phyloP scores from a whole-genome alignment of 2,888 invertebrate genomes.

The Ochropleura leucogaster region DNA sequence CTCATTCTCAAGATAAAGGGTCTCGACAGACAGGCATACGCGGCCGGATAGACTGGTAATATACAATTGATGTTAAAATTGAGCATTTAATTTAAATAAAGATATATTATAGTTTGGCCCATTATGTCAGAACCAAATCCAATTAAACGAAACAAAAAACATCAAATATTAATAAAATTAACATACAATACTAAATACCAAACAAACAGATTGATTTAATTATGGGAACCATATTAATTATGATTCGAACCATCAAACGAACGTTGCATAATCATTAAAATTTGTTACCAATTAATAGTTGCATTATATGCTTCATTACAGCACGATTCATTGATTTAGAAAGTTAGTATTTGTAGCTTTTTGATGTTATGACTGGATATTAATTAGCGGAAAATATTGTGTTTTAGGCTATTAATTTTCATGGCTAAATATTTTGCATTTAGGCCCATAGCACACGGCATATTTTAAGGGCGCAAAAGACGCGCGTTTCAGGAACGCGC shows the following conservation, averaged over 20 bases:
- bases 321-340: slow-evolving; percentile 35
- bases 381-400: slow-evolving; percentile 16
- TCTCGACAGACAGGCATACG: too few species aligned
- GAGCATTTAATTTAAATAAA: neutral
- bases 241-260: slow-evolving; percentile 37
- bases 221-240: slow-evolving; percentile 36
- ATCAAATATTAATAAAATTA: slow-evolving; percentile 50
- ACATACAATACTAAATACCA: slow-evolving; percentile 25
- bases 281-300: slow-evolving; percentile 24
- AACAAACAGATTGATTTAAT: slow-evolving; percentile 41
- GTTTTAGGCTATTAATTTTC: neutral
- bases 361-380: slow-evolving; percentile 30
- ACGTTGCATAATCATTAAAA: slow-evolving; percentile 32
- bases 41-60: too few species aligned
- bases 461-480: too few species aligned
- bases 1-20: too few species aligned
- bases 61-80: too few species aligned
- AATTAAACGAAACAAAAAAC: neutral
- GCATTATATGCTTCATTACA: slow-evolving; percentile 39
- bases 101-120: neutral
- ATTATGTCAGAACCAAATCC: neutral
- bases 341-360: slow-evolving; percentile 11
- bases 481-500: too few species aligned
- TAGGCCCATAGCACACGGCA: too few species aligned
- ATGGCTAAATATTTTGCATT: neutral